Conservation (phyloP, 1,140 invertebrate species). For the Bombus vancouverensis region DNA sequence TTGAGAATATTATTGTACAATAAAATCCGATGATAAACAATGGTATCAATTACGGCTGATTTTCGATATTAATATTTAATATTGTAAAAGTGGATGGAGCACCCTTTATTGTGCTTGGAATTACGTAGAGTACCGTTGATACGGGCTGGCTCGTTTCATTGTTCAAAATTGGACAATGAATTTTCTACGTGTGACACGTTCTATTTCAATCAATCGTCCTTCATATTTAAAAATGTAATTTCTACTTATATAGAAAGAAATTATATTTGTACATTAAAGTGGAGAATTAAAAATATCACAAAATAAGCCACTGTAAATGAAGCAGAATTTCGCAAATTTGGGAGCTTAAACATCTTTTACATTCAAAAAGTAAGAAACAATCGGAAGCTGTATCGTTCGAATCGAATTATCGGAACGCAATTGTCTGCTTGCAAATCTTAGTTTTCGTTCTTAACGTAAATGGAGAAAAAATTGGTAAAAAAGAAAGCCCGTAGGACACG, state of each 20-base stretch:
- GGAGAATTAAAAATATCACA: no score
- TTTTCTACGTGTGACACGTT: not conserved
- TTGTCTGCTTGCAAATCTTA: no score
- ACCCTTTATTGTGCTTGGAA: not conserved
- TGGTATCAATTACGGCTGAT: not conserved
- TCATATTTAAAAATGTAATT: not conserved
- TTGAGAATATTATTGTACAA: not conserved
- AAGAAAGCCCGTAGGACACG: no score
- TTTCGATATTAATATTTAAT: not conserved
- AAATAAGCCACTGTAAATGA: no score
- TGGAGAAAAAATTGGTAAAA: not conserved
- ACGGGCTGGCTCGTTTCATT: not conserved
- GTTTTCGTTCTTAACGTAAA: not conserved
- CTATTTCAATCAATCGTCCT: not conserved
- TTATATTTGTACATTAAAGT: no score
- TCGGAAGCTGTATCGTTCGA: no score
- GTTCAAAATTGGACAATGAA: not conserved
- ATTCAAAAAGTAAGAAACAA: no score
- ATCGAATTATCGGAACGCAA: no score
- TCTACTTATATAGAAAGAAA: not conserved
- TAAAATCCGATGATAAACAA: not conserved
- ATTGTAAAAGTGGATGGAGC: not conserved
- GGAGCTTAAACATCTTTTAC: no score
- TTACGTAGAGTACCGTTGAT: not conserved
- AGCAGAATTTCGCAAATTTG: no score